Evolutionary conservation across 2,888 invertebrate species (phyloP).

Genomic region (Hypselothyrea guttata): DNA sequence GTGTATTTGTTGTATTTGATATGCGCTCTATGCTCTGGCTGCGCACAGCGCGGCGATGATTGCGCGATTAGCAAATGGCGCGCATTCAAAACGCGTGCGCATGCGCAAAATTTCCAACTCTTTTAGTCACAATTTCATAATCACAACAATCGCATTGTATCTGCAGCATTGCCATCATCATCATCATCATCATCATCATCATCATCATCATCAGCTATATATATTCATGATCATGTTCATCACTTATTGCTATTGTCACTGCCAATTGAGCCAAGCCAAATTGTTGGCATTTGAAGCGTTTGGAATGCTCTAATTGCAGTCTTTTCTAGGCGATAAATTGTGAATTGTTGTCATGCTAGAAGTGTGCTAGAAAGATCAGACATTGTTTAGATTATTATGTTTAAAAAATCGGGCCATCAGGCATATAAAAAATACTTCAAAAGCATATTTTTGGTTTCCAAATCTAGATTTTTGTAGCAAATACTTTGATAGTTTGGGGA

Average conservation of each 20-base stretch:
- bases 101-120: conserved; percentile 48
- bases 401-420: too few relatives aligned
- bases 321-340: too few relatives aligned
- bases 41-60: conserved; percentile 32
- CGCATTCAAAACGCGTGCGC: conserved; percentile 73
- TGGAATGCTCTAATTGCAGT: background rate
- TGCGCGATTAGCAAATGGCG: conserved; percentile 65
- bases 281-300: background rate
- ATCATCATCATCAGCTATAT: conserved; percentile 18
- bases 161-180: conserved; percentile 3
- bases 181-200: conserved; percentile 30
- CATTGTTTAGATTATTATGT: too few relatives aligned
- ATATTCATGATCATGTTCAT: too few relatives aligned
- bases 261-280: conserved; percentile 7
- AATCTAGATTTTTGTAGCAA: too few relatives aligned
- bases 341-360: too few relatives aligned
- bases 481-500: too few relatives aligned
- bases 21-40: conserved; percentile 43
- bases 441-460: too few relatives aligned
- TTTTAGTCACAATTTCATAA: conserved; percentile 63
- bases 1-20: conserved; percentile 44
- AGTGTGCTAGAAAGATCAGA: too few relatives aligned
- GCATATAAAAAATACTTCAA: too few relatives aligned
- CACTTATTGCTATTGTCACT: conserved; percentile 10
- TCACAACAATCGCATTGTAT: conserved; percentile 20